phyloP scores from a whole-genome alignment of 2,888 invertebrate species.

The Beris morrisii region DNA sequence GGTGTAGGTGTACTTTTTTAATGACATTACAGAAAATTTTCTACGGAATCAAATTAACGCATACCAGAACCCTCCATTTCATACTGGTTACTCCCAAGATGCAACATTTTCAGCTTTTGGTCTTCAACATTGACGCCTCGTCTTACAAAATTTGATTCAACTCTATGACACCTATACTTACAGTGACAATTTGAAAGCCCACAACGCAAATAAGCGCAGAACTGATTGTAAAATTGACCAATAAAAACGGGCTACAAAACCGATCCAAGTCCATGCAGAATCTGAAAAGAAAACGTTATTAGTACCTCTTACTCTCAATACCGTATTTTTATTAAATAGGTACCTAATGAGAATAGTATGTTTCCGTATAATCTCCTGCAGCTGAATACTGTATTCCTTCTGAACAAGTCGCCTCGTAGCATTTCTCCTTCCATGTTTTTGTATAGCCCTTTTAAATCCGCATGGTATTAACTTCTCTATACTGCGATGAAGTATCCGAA shows the following conservation, averaged over 20 bases:
- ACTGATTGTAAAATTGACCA: slow-evolving; percentile 52
- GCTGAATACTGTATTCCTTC: slow-evolving; percentile 26
- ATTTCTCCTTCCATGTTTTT: slow-evolving; percentile 18
- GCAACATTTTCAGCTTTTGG: no score
- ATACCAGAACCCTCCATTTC: no score
- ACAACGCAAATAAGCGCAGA: slow-evolving; percentile 55
- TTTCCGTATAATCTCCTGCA: slow-evolving; percentile 46
- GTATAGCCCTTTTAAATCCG: slow-evolving; percentile 38
- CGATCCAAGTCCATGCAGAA: slow-evolving; percentile 49
- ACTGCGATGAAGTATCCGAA: slow-evolving; percentile 48
- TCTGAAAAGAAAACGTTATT: slow-evolving; percentile 41
- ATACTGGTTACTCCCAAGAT: no score
- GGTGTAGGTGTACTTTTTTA: no score
- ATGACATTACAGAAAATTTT: no score
- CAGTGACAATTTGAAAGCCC: slow-evolving; percentile 54
- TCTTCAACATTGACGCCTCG: no score
- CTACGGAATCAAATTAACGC: no score
- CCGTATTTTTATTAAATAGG: not conserved
- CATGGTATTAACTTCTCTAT: slow-evolving; percentile 45
- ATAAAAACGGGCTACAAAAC: slow-evolving; percentile 53
- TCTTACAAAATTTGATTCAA: no score
- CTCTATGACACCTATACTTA: slow-evolving; percentile 34
- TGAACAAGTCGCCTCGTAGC: not conserved
- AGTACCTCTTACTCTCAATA: not conserved
- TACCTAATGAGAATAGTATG: slow-evolving; percentile 50